phyloP scores from a whole-genome alignment of 2,113 vertebrate species.

The Helogale parvula region DNA sequence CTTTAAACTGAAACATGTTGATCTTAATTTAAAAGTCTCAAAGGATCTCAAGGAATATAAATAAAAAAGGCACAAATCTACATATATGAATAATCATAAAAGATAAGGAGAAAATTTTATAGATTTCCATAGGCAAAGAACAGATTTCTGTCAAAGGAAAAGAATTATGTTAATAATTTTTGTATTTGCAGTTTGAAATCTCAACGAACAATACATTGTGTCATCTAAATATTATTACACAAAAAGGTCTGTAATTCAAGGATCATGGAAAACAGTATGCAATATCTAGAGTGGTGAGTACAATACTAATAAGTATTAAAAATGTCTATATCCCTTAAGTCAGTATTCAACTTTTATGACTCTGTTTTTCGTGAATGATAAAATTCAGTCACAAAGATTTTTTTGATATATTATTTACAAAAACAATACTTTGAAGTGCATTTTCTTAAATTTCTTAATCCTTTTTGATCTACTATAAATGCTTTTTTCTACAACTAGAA shows the following conservation, averaged over 20 bases:
- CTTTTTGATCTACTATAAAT: neutral
- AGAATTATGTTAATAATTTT: neutral
- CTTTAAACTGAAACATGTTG: neutral
- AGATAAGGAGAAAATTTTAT: neutral
- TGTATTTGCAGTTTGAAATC: neutral
- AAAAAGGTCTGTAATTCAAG: neutral
- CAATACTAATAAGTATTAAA: neutral
- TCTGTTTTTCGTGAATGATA: neutral
- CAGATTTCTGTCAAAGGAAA: neutral
- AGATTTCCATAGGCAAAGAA: neutral
- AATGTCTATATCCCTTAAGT: neutral
- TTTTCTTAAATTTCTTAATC: neutral
- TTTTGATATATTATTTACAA: neutral
- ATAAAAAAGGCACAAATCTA: neutral
- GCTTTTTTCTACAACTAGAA: neutral
- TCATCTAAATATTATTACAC: neutral
- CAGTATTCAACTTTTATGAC: neutral
- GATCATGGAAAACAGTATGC: neutral
- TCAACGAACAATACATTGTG: neutral
- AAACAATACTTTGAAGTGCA: neutral
- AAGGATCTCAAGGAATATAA: neutral
- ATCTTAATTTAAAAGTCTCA: neutral
- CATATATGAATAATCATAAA: neutral
- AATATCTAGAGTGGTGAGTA: neutral
- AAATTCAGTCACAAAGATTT: neutral